These are phyloP conservation scores for Nannobrachium achirus DNA, from an alignment of 2,113 vertebrate genomes.

Conservation along the genomic window DNA sequence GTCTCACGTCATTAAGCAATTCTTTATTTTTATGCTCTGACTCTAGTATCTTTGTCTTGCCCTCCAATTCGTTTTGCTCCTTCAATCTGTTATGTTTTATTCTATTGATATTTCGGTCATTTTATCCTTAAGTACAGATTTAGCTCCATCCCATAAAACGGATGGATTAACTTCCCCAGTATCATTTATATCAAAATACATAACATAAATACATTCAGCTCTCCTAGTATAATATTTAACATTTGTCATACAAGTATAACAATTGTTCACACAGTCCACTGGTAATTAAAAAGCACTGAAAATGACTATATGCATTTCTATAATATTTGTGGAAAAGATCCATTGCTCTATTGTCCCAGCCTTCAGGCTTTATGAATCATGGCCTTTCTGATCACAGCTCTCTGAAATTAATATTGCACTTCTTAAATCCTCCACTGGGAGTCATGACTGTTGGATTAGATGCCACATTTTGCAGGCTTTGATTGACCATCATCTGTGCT, in stretches of 20 bases:
- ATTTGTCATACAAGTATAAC: too few relatives aligned
- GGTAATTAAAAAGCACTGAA: too few relatives aligned
- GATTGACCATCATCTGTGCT: conserved; percentile 10
- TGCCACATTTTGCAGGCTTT: conserved; percentile 5
- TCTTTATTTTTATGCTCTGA: conserved; percentile 3
- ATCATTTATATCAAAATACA: conserved; percentile 8
- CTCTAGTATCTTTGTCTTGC: background rate
- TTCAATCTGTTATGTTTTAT: conserved; percentile 3
- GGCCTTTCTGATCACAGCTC: too few relatives aligned
- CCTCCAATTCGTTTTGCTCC: background rate
- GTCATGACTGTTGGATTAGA: background rate
- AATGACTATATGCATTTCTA: too few relatives aligned
- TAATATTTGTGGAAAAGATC: too few relatives aligned
- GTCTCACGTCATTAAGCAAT: background rate
- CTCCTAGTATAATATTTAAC: too few relatives aligned
- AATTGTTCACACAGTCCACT: too few relatives aligned
- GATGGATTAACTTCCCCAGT: conserved; percentile 6
- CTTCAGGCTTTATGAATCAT: too few relatives aligned
- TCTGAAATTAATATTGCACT: too few relatives aligned
- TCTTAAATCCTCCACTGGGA: background rate
- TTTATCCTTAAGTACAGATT: background rate
- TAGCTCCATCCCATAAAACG: conserved; percentile 9
- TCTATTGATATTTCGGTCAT: background rate
- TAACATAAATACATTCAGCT: too few relatives aligned
- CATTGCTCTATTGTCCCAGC: too few relatives aligned